Evolutionary conservation across 2,888 invertebrate species (phyloP).

Genomic region (Meteorus cinctellus): DNA sequence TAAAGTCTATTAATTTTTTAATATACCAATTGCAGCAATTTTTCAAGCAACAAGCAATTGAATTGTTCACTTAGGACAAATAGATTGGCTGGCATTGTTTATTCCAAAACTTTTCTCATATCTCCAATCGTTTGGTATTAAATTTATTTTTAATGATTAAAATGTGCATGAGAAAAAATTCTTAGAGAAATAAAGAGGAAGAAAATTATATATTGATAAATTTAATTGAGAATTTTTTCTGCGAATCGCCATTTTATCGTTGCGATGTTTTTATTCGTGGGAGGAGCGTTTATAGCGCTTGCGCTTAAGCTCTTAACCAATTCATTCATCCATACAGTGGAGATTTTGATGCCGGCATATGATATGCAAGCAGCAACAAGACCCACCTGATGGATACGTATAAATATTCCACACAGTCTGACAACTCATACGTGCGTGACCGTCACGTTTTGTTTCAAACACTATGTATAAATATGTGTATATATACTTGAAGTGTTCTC

Average conservation of each 20-base stretch:
- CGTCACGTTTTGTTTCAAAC: constrained; percentile 34
- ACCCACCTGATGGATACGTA: background rate
- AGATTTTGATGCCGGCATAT: constrained; percentile 39
- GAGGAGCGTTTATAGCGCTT: background rate
- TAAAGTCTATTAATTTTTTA: background rate
- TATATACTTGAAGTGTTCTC: constrained; percentile 50
- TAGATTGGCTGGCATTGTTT: too few species aligned
- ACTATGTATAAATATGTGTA: background rate
- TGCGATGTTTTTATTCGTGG: constrained; percentile 2
- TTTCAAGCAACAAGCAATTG: background rate
- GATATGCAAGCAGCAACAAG: constrained; percentile 11
- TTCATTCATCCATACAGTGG: constrained; percentile 14
- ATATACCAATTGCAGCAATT: background rate
- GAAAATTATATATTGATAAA: background rate
- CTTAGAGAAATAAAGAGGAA: too few species aligned
- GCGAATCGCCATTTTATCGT: background rate
- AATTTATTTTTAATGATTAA: too few species aligned
- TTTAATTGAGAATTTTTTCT: background rate
- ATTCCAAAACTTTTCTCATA: too few species aligned
- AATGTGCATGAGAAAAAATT: too few species aligned
- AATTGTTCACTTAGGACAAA: too few species aligned
- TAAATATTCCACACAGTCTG: constrained; percentile 38
- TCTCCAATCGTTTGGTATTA: too few species aligned
- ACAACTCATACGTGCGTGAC: constrained; percentile 39
- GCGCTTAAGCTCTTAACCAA: background rate